Evolutionary conservation across 2,888 invertebrate genomes (phyloP), one percentile per base, ranked within the genome.

Genomic region (Machimus atricapillus): DNA sequence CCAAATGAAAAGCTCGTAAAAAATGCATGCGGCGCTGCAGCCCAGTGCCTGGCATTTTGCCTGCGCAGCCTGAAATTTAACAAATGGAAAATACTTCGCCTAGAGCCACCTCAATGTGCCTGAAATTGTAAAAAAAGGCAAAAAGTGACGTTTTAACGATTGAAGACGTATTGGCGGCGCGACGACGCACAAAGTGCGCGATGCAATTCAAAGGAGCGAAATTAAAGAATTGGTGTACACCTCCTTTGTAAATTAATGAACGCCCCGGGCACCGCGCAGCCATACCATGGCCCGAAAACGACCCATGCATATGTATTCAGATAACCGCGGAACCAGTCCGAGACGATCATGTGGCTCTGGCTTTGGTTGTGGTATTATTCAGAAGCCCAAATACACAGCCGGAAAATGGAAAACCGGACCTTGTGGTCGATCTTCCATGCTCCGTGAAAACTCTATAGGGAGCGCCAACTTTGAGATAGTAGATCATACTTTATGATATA

Each of bases 151-250:
- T 37, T 34, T 83, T 83, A 83, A 83, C 82, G 66, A 83, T 66
- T 58, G 82, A 58, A 66, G 82, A 83, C 82, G 66, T 37, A 66
- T 34, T 66, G 82, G 66, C 82, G 82, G 66, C 66, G 23, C 82
- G 40, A 58, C 58, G 58, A 46, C 43, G 46, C 79, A 83, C 82
- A 83, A 58, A 34, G 56, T 40, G 27, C 40, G 82, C 66, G 40
- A 83, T 40, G 34, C 82, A 66, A 37, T 83, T 83, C 82, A 66
- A 66, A 66, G 27, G 82, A 83, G 66, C 23, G 23, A 34, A 83
- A 83, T 83, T 83, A 83, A 83, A 58, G 82, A 83, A 83, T 83
- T 66, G 66, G 82, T 83, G 82, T 37, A 66, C 82, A 66, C 82
- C 82, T 83, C 58, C 66, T 83, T 66, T 46, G 19, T 83, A 83